A percentile compares a stretch with the other conserved stretches of the same genome.
These are phyloP conservation scores for Pogonocichla stellata DNA, from an alignment of 2,113 vertebrate genomes.

Conservation along the genomic window DNA sequence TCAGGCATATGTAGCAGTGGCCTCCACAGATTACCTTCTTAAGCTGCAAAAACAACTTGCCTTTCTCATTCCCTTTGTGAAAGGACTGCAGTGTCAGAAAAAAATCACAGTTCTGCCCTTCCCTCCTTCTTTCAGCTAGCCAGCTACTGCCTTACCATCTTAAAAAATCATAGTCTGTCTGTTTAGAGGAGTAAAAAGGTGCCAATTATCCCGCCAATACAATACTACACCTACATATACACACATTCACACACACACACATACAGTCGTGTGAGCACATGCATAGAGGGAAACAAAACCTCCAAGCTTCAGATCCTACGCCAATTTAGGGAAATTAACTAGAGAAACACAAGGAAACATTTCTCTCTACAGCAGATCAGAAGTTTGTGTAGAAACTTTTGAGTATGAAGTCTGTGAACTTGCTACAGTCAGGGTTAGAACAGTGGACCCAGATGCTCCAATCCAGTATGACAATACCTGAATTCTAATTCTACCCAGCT, in stretches of 20 bases:
- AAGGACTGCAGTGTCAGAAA: neutral
- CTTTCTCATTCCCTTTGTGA: neutral
- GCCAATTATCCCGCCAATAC: neutral
- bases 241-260: neutral
- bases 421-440: neutral
- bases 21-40: neutral
- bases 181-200: neutral
- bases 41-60: neutral
- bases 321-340: no score
- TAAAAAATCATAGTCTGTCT: neutral
- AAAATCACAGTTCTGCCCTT: neutral
- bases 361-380: neutral
- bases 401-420: neutral
- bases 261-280: fast-evolving
- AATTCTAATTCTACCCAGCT: neutral
- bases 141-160: neutral
- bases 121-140: neutral
- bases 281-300: neutral
- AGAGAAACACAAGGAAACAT: neutral
- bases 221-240: neutral
- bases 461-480: neutral
- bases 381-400: neutral
- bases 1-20: fast-evolving
- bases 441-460: neutral
- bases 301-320: neutral